Conservation (phyloP, 2,888 invertebrate species). For the Apotomis betuletana region DNA sequence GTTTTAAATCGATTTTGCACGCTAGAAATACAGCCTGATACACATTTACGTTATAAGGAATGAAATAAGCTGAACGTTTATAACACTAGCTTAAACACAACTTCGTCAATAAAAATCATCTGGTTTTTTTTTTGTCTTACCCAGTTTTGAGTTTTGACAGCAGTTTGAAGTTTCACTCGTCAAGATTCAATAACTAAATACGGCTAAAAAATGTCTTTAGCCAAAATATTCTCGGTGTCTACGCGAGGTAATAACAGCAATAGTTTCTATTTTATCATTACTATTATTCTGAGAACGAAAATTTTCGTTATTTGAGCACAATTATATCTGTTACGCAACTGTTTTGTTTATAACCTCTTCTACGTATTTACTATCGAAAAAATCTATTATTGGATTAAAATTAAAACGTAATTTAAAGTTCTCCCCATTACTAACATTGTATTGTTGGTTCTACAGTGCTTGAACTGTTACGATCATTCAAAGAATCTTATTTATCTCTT, state of each 20-base stretch:
- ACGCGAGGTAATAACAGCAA: conserved; percentile 66
- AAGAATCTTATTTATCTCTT: neutral
- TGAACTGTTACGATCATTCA: neutral
- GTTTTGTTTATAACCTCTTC: conserved; percentile 69
- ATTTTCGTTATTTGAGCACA: neutral
- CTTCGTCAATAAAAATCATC: neutral
- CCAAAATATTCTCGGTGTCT: conserved; percentile 81
- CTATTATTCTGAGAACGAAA: neutral
- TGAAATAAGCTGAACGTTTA: neutral
- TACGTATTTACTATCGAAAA: conserved; percentile 56
- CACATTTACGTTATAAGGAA: too few species aligned
- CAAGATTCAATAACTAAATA: conserved; percentile 20
- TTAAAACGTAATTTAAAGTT: conserved; percentile 7
- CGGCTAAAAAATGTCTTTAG: conserved; percentile 70
- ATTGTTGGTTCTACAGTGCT: neutral
- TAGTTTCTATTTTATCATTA: conserved; percentile 7
- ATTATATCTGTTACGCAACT: conserved; percentile 69
- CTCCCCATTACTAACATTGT: neutral
- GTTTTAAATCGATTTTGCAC: conserved; percentile 2
- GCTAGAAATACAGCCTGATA: neutral
- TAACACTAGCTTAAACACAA: conserved; percentile 2
- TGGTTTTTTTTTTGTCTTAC: neutral
- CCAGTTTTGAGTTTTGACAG: conserved; percentile 34
- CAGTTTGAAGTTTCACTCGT: conserved; percentile 32
- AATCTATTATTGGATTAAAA: conserved; percentile 18